Base-by-base conservation (phyloP, 2,113 vertebrate species). In the Calidris pygmaea region DNA sequence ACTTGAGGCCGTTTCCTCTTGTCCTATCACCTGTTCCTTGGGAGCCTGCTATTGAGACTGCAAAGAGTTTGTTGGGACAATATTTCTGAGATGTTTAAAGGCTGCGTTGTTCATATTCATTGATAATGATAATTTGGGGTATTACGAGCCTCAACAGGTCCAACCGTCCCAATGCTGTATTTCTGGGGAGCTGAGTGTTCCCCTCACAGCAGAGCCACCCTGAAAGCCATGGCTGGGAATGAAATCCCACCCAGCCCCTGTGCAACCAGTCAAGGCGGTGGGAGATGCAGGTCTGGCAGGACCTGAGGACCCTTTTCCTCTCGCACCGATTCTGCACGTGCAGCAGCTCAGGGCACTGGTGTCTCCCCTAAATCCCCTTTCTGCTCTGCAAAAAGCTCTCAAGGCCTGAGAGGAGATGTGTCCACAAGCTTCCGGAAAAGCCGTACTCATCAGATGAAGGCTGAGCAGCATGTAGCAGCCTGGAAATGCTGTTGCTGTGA, bases 271-370 rank as follows among this genome's bases (percentile, higher is more conserved):
- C 52, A 11, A 20, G 20, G 37, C 2, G n/a, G 10, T 3, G n/a
- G 59, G 56, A 66, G 34, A 2, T 12, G 41, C 23, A 18, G 35
- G 55, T 16, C 15, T 47, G 62, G 56, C 14, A 14, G 23, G 52
- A 55, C 37, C 58, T 11, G 12, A 29, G 63, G 27, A 43, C 0
- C 3, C 22, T 24, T 14, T 4, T 53, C 27, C 59, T 47, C 58
- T 41, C 21, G 30, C 59, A 30, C 55, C 1, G 3, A 2, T 30
- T 16, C 34, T 12, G 32, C 58, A 3, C 1, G 3, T 1, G 11
- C 70, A 27, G 0, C 9, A 24, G 47, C 59, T 35, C 56, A 18
- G 55, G 65, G 53, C 55, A 65, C 2, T 2, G 12, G 2, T 2
- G 12, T 1, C 20, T 13, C 65, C 48, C 11, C 39, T 13, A 9